Evolutionary conservation across 2,113 vertebrate genomes (phyloP), one percentile per base, ranked within the genome.

Genomic region (Xiphophorus couchianus): DNA sequence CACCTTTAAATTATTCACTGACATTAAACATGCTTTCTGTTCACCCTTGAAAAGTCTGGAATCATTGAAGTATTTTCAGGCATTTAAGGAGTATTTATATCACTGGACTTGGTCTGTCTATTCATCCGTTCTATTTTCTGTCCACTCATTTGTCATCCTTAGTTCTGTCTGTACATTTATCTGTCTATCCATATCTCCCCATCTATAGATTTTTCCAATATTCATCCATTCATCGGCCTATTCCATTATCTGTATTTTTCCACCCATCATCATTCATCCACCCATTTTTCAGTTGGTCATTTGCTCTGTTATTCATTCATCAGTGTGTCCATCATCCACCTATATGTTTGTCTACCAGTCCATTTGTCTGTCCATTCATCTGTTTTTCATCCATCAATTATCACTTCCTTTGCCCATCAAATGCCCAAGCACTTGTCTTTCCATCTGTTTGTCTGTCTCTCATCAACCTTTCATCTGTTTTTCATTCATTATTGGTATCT

Each of bases 1-100:
- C 61, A 15, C 66, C 30, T 54, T 82, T 94, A 62, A 91, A 93
- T 93, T 90, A 94, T 94, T 94, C 60, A 94, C 77, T 15, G 35
- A 6, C 75, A 70, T 87, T 91, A 91, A 92, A 93, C 51, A 58
- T 22, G 10, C 51, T 58, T n/a, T 58, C 51, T 25, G 25, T 25
- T 58, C 51, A 58, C 22, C 8, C 25, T 58, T 25, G 22, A 58
- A 25, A n/a, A 58, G 25, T n/a, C 25, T 58, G 51, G 22, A 9
- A n/a, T n/a, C 17, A n/a, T 58, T 11, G 8, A 58, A 58, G 51
- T 58, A 58, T 58, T 58, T 58, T 58, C 22, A 58, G 25, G 22
- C 2, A 25, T 22, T n/a, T 58, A 6, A n/a, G 6, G 7, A 25
- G 25, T 3, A n/a, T n/a, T n/a, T 58, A 7, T 58, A 58, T 58